phyloP scores from a whole-genome alignment of 2,113 vertebrate species.

The Hymenochirus boettgeri region DNA sequence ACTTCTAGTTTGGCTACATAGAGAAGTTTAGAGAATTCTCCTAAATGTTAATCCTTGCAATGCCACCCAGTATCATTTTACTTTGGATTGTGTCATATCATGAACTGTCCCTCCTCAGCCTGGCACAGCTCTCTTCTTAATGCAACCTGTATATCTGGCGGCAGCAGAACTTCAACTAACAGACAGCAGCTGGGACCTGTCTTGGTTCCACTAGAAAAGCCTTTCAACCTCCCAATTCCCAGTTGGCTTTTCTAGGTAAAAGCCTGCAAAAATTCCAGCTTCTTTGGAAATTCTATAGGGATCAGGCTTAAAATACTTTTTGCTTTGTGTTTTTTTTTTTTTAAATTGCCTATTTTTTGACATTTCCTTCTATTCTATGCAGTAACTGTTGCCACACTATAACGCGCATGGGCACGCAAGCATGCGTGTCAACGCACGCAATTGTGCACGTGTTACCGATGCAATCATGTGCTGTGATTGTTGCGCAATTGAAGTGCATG shows the following conservation, averaged over 20 bases:
- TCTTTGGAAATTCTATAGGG: neutral
- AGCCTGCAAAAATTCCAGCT: slow-evolving; percentile 28
- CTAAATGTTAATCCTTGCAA: neutral
- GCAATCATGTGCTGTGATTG: too few species aligned
- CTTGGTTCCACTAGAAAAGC: slow-evolving; percentile 27
- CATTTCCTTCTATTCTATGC: too few species aligned
- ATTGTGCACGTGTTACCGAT: too few species aligned
- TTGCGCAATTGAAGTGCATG: too few species aligned
- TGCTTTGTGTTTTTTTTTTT: neutral
- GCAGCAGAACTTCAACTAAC: slow-evolving; percentile 25
- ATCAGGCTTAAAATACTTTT: slow-evolving; percentile 6
- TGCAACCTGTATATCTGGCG: slow-evolving; percentile 33
- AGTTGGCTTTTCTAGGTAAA: slow-evolving; percentile 26
- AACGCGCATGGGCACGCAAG: too few species aligned
- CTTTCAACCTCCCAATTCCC: slow-evolving; percentile 38
- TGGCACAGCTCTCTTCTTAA: slow-evolving; percentile 25
- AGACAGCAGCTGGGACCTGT: slow-evolving; percentile 35
- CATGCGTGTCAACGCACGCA: too few species aligned
- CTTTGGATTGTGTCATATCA: slow-evolving; percentile 30
- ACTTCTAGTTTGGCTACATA: too few species aligned
- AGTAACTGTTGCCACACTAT: too few species aligned
- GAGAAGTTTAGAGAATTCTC: too few species aligned
- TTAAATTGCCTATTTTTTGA: neutral
- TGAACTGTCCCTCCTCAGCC: slow-evolving; percentile 13
- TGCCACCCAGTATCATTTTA: slow-evolving; percentile 24